A percentile compares a stretch with the other conserved stretches of the same genome.
Conservation (phyloP, 1,140 invertebrate species). For the Dolichoris vasculosae region DNA sequence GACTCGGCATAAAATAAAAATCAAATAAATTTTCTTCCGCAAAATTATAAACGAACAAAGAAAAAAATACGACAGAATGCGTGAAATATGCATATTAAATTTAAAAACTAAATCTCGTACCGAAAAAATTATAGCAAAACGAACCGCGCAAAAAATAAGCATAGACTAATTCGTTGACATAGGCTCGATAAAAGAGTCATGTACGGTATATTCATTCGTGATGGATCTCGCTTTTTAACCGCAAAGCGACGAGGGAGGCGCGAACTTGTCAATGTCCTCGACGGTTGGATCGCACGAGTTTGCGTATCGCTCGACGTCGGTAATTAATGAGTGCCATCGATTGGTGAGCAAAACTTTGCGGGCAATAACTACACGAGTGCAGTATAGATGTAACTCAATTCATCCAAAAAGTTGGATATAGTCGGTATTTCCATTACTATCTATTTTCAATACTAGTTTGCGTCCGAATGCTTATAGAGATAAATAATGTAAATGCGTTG, state of each 20-base stretch:
- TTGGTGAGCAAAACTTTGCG: no score
- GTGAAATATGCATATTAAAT: not conserved
- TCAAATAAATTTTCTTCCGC: not conserved
- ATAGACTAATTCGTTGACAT: constrained; percentile 6
- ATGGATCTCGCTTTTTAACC: constrained; percentile 12
- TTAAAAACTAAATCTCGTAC: constrained; percentile 13
- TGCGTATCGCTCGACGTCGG: constrained; percentile 2
- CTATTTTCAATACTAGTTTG: not conserved
- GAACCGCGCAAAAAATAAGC: not conserved
- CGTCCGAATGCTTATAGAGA: not conserved
- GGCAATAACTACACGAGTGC: not conserved
- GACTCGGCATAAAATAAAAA: not conserved
- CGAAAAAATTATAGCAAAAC: not conserved
- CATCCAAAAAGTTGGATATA: not conserved
- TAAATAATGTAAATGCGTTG: not conserved
- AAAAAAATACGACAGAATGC: not conserved
- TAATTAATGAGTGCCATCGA: constrained; percentile 44
- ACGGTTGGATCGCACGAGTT: not conserved
- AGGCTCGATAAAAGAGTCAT: constrained; percentile 22
- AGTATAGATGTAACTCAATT: not conserved
- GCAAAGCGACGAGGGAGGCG: not conserved
- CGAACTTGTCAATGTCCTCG: not conserved
- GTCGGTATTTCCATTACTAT: not conserved
- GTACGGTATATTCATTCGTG: not conserved
- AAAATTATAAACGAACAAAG: not conserved